Conservation (phyloP, 2,888 invertebrate species). For the Oligia latruncula region DNA sequence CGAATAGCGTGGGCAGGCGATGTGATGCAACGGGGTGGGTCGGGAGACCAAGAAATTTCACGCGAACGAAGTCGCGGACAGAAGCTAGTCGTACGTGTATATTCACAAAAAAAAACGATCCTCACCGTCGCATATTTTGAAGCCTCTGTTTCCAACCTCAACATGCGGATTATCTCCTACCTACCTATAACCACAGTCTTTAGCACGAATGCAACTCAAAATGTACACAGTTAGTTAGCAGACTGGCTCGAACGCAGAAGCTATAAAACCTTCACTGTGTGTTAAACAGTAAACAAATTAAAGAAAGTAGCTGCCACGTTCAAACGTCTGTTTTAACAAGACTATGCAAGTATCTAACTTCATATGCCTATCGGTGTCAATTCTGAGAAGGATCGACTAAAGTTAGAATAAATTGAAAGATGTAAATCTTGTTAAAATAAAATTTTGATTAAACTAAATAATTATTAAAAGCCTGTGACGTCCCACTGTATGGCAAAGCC, state of each 20-base stretch:
- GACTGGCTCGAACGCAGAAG: slow-evolving; percentile 27
- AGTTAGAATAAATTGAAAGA: neutral
- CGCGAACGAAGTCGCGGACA: neutral
- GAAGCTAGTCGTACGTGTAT: neutral
- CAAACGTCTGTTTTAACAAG: slow-evolving; percentile 50
- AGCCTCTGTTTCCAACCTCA: neutral
- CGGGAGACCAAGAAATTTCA: no score
- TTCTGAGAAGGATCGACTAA: neutral
- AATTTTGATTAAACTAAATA: neutral
- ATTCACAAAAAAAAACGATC: neutral
- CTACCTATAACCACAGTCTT: neutral
- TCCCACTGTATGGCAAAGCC: no score
- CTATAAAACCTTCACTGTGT: slow-evolving; percentile 49
- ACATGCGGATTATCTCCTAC: neutral
- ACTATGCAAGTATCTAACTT: neutral
- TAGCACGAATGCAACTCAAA: slow-evolving; percentile 19
- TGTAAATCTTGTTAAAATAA: neutral
- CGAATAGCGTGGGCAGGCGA: no score
- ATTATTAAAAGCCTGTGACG: neutral
- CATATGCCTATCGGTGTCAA: neutral
- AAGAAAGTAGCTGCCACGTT: slow-evolving; percentile 46
- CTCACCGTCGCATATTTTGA: neutral
- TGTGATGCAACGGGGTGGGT: no score
- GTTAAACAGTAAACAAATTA: slow-evolving; percentile 60
- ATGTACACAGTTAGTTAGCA: slow-evolving; percentile 53